A percentile compares a stretch with the other conserved stretches of the same genome.
These are phyloP conservation scores for Coptodon bakossiorum DNA, from an alignment of 2,113 vertebrate genomes.

Conservation along the genomic window DNA sequence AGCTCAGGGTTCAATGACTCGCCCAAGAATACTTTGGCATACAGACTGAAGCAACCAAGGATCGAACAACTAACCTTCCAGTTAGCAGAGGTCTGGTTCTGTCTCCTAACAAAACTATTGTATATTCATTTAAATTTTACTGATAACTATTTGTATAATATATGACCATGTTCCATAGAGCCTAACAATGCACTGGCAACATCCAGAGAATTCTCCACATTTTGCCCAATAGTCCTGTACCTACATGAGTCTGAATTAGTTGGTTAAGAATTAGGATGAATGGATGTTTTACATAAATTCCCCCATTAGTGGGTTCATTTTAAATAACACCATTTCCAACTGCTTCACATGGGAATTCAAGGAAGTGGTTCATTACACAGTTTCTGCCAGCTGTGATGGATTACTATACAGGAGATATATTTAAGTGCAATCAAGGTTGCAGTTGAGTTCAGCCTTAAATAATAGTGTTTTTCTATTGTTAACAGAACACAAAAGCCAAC, in stretches of 20 bases:
- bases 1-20: neutral
- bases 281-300: neutral
- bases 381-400: slow-evolving; percentile 5
- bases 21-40: neutral
- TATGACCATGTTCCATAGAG: neutral
- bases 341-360: neutral
- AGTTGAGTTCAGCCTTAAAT: slow-evolving; percentile 51
- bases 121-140: neutral
- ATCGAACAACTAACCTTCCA: neutral
- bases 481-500: slow-evolving; percentile 52
- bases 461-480: slow-evolving; percentile 58
- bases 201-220: rapidly evolving
- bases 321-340: neutral
- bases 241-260: neutral
- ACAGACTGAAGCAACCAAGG: neutral
- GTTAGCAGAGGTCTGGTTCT: neutral
- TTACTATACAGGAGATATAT: slow-evolving; percentile 13
- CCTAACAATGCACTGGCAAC: neutral
- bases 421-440: slow-evolving; percentile 45
- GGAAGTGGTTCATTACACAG: neutral
- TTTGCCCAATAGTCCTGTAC: rapidly evolving
- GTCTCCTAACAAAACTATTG: neutral
- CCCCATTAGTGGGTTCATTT: neutral
- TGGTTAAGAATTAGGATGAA: neutral
- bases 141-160: neutral